Base-by-base conservation (phyloP, 2,113 vertebrate genomes). In the Pygoscelis antarcticus region DNA sequence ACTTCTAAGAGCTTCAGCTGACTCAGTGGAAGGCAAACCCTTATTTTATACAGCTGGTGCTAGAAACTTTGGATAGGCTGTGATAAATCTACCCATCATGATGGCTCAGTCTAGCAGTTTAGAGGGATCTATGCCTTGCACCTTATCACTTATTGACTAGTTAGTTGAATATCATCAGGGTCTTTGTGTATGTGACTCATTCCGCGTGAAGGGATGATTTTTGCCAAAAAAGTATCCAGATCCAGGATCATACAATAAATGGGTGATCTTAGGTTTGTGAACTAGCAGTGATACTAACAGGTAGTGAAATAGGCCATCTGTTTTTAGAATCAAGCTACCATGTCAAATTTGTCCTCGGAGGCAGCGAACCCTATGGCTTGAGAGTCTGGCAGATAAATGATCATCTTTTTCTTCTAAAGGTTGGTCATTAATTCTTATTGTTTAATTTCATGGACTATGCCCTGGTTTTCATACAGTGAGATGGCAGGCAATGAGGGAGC, bases 401-500 rank as follows among this genome's bases (percentile, higher is more conserved):
- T 36, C 55, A 26, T 71, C 42, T 93, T 71, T 87, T 84, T 36
- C 42, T 71, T 78, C 60, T 78, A 40, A 89, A 93, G 55, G 36
- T 61, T 71, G 36, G 27, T 62, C 74, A 82, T 95, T 88, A 75
- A 32, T 79, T 82, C 52, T 89, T 95, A 68, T 29, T 87, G 69
- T 91, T 91, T 79, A 82, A 91, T 95, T 96, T 97, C 85, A 94
- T 83, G 83, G 84, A 70, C 51, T 58, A 11, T 91, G 81, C 42
- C 29, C 69, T 71, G 34, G 6, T 83, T 89, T 82, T 66, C 36
- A 27, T 38, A 23, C 46, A 78, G 32, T 49, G 23, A 82, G 38
- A 69, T 47, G 79, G 61, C 55, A 79, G 55, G 27, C 42, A 87
- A 36, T 1, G 10, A 27, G 9, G 30, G 21, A 70, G 30, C 34